These are phyloP conservation scores for Plebejus argus DNA, from an alignment of 2,888 invertebrate genomes.

Conservation along the genomic window DNA sequence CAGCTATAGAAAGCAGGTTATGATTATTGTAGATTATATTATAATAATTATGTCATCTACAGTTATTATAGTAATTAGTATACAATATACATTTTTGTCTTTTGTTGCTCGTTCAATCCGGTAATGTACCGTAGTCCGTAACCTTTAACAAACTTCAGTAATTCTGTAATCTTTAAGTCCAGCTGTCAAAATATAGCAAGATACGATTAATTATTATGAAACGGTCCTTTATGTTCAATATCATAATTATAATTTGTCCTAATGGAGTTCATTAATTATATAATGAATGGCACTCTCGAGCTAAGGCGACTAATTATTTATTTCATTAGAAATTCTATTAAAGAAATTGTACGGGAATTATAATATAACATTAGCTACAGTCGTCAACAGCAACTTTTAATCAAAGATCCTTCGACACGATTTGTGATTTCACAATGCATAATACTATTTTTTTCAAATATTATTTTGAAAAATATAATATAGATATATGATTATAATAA, in stretches of 20 bases:
- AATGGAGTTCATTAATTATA: slow-evolving; percentile 28
- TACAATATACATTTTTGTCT: too few relatives aligned
- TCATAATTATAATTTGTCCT: slow-evolving; percentile 23
- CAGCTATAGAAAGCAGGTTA: too few relatives aligned
- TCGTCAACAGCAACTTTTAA: neutral
- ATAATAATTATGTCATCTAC: too few relatives aligned
- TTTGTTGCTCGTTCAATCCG: too few relatives aligned
- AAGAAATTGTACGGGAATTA: neutral
- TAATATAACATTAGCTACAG: neutral
- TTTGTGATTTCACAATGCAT: too few relatives aligned
- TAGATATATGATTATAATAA: too few relatives aligned
- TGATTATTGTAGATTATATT: too few relatives aligned
- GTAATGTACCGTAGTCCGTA: too few relatives aligned
- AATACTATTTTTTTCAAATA: too few relatives aligned
- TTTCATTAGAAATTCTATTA: slow-evolving; percentile 22
- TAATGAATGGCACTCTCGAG: slow-evolving; percentile 13
- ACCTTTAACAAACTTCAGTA: too few relatives aligned
- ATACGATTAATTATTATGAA: neutral
- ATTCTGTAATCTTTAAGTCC: neutral
- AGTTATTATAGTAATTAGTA: too few relatives aligned
- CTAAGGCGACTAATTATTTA: neutral
- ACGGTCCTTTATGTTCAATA: slow-evolving; percentile 5
- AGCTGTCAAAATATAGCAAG: slow-evolving; percentile 1
- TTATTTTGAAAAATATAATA: too few relatives aligned
- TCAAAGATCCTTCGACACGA: neutral